Percentiles rank a stretch among this genome's conserved stretches.
Evolutionary conservation across 2,113 vertebrate species (phyloP).

Genomic region (Hassar affinis): DNA sequence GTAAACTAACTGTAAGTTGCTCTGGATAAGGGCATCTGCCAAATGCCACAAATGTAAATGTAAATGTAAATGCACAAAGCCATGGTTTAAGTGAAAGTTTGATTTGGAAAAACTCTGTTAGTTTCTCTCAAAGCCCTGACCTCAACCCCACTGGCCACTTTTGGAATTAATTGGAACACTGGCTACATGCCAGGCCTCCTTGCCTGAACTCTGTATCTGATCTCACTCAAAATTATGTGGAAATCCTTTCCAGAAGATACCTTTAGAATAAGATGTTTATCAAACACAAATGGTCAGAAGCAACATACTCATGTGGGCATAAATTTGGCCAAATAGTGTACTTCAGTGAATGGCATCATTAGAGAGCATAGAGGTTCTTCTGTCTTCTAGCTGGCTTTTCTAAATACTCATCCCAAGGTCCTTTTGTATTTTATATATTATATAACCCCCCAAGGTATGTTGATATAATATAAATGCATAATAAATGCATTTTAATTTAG

Average conservation of each 20-base stretch:
- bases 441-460: no score
- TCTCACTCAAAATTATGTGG: background rate
- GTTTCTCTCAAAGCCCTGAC: background rate
- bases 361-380: background rate
- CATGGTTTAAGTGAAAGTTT: background rate
- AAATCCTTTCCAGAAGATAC: background rate
- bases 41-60: no score
- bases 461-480: background rate
- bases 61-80: no score
- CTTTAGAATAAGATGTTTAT: background rate
- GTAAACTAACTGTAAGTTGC: no score
- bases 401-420: background rate
- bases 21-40: no score
- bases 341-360: background rate
- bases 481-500: background rate
- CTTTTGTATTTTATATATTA: background rate
- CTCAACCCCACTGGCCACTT: background rate
- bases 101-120: background rate
- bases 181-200: background rate
- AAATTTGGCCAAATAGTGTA: background rate
- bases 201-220: background rate
- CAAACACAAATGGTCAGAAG: background rate
- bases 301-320: background rate
- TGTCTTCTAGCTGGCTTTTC: background rate
- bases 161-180: background rate